These are phyloP conservation scores for Premnoplex brunnescens DNA, from an alignment of 2,797 vertebrate species.

Conservation along the genomic window DNA sequence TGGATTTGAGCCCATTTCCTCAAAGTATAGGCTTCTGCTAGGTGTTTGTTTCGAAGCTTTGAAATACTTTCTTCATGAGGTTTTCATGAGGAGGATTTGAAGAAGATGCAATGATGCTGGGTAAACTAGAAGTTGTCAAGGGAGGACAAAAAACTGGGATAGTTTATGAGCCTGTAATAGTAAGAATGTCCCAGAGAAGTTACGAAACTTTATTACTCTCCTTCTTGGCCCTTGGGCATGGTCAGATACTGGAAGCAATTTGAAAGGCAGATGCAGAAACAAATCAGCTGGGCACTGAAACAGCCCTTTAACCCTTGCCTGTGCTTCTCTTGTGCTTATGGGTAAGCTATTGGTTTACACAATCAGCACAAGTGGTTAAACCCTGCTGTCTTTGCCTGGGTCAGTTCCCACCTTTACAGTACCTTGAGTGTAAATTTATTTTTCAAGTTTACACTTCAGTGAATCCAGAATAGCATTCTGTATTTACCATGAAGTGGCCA, in stretches of 20 bases:
- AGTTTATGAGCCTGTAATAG: not conserved
- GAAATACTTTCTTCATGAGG: not conserved
- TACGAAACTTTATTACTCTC: not conserved
- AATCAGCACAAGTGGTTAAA: not conserved
- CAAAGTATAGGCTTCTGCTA: not conserved
- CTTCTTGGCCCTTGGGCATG: not conserved
- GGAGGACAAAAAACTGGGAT: not conserved
- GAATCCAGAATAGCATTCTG: not conserved
- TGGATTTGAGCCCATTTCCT: not conserved
- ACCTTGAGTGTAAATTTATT: not conserved
- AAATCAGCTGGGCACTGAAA: not conserved
- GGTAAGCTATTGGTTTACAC: not conserved
- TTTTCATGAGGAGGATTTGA: not conserved
- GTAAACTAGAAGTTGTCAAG: not conserved
- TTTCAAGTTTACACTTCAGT: not conserved
- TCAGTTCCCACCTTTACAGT: not conserved
- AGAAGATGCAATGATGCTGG: not conserved
- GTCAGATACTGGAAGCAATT: not conserved
- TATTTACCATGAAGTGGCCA: not conserved
- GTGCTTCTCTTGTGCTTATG: fast-evolving
- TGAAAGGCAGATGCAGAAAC: not conserved
- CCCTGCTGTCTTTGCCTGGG: not conserved
- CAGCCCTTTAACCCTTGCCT: not conserved
- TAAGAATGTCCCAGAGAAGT: not conserved
- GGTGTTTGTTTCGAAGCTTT: not conserved